phyloP scores from a whole-genome alignment of 2,113 vertebrate species.

The Grammomys dolichurus region DNA sequence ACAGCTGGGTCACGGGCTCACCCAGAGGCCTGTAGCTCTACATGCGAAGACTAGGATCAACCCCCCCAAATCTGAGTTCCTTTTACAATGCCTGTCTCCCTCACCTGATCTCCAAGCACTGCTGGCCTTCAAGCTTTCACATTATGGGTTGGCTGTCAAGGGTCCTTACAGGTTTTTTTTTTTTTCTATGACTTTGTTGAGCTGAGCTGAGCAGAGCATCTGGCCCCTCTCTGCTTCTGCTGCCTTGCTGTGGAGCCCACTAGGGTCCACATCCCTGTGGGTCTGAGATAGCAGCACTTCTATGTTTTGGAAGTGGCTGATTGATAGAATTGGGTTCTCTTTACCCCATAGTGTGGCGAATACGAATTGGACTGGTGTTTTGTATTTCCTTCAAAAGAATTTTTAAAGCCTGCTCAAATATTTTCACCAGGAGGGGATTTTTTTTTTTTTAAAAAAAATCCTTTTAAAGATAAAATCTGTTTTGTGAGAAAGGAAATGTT shows the following conservation, averaged over 20 bases:
- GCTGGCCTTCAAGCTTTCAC: neutral
- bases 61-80: neutral
- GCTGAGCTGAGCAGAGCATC: neutral
- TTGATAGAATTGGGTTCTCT: neutral
- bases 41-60: neutral
- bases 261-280: too few relatives aligned
- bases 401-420: conserved; percentile 3
- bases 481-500: conserved; percentile 44
- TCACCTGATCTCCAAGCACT: neutral
- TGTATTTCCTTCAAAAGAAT: conserved; percentile 11
- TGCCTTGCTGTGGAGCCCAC: rapidly evolving
- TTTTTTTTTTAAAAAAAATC: neutral
- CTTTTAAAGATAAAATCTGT: conserved; percentile 71
- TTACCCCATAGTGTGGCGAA: neutral
- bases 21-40: rapidly evolving
- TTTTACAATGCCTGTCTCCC: rapidly evolving
- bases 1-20: rapidly evolving
- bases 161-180: neutral
- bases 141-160: neutral
- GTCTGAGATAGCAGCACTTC: neutral
- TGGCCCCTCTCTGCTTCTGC: neutral
- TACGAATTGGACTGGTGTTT: neutral
- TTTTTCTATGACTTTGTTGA: neutral
- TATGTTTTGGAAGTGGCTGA: neutral
- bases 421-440: neutral